Conservation (phyloP, 2,888 invertebrate species). For the Mermis nigrescens region DNA sequence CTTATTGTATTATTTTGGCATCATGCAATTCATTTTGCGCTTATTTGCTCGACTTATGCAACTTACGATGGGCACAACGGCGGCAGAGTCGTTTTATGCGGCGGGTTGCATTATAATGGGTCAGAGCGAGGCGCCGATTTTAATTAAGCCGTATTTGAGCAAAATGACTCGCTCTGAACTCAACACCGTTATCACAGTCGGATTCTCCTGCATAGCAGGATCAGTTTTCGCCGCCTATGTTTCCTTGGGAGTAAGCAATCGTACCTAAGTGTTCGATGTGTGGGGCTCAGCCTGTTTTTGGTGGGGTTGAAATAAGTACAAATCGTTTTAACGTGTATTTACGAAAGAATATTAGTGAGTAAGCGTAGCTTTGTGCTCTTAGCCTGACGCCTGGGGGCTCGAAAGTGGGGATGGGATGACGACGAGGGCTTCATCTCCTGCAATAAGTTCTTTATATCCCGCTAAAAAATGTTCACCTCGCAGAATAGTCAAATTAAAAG, state of each 20-base stretch:
- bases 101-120: slow-evolving; percentile 63
- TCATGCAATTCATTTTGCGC: slow-evolving; percentile 61
- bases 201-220: slow-evolving; percentile 83
- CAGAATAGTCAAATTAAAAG: too few species aligned
- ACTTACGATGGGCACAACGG: slow-evolving; percentile 56
- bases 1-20: slow-evolving; percentile 63
- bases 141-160: slow-evolving; percentile 68
- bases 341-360: too few species aligned
- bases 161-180: slow-evolving; percentile 71
- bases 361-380: too few species aligned
- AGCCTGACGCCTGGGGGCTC: too few species aligned
- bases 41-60: slow-evolving; percentile 62
- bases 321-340: too few species aligned
- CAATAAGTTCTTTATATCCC: too few species aligned
- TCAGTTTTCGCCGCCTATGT: slow-evolving; percentile 81
- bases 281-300: neutral
- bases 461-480: too few species aligned
- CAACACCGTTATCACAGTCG: slow-evolving; percentile 76
- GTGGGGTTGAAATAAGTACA: too few species aligned
- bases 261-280: neutral
- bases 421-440: too few species aligned
- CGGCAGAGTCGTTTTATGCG: slow-evolving; percentile 76
- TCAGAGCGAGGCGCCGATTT: slow-evolving; percentile 67
- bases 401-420: too few species aligned
- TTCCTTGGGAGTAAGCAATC: slow-evolving; percentile 44